Conservation (phyloP, 2,888 invertebrate genomes). For the Catocala fraxini region DNA sequence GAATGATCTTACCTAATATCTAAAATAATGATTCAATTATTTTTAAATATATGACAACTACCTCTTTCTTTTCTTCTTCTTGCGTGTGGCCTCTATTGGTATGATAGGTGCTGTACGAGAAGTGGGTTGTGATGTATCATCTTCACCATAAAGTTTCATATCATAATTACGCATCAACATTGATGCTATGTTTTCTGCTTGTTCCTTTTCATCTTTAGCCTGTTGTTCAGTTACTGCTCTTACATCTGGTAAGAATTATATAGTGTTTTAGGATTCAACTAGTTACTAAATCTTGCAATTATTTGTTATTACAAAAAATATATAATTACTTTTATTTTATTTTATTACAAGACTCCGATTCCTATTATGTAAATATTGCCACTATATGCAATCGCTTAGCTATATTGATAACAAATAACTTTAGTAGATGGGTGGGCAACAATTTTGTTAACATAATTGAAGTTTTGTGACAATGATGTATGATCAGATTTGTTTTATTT, state of each 20-base stretch:
- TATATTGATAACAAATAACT: no score
- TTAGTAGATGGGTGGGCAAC: no score
- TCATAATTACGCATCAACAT: slow-evolving; percentile 77
- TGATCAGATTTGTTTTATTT: no score
- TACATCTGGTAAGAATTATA: slow-evolving; percentile 54
- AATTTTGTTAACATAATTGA: no score
- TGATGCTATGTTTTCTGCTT: slow-evolving; percentile 68
- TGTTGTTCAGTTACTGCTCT: slow-evolving; percentile 64
- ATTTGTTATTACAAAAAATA: not conserved
- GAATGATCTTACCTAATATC: no score
- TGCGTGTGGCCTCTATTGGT: slow-evolving; percentile 69
- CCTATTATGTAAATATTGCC: no score
- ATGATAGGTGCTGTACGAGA: slow-evolving; percentile 75
- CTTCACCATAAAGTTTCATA: slow-evolving; percentile 75
- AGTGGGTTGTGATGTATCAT: slow-evolving; percentile 82
- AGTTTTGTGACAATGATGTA: no score
- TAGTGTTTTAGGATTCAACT: not conserved
- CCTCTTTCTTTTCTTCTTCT: slow-evolving; percentile 83
- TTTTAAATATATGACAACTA: slow-evolving; percentile 24
- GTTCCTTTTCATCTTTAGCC: slow-evolving; percentile 73
- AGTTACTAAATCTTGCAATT: no score
- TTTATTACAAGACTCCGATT: no score
- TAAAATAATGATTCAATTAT: no score
- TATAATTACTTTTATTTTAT: not conserved
- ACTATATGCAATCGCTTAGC: no score